These are phyloP conservation scores for Amphiduros pacificus DNA, from an alignment of 2,888 invertebrate genomes.

Conservation along the genomic window DNA sequence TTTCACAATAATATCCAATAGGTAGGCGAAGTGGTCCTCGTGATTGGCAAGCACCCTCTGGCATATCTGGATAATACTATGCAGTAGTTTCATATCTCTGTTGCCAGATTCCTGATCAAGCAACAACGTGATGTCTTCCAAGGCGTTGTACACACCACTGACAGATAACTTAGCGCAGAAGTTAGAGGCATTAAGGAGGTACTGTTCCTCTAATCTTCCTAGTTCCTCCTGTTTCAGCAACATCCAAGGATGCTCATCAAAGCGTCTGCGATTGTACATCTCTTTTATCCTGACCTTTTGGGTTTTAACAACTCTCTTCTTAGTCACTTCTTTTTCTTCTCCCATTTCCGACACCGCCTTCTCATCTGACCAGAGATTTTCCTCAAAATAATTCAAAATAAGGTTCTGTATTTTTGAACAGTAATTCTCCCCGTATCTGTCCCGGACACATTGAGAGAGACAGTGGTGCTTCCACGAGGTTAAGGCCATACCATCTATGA, in stretches of 20 bases:
- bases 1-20: conserved; percentile 7
- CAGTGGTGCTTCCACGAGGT: too few species aligned
- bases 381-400: conserved; percentile 23
- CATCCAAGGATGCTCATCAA: conserved; percentile 9
- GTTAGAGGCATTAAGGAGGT: conserved; percentile 17
- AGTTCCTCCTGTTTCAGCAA: not conserved
- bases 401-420: too few species aligned
- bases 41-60: not conserved
- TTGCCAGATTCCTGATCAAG: conserved; percentile 2
- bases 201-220: not conserved
- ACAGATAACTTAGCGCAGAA: conserved; percentile 10
- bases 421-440: too few species aligned
- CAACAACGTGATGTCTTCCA: conserved; percentile 2
- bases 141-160: conserved; percentile 7
- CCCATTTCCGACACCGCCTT: conserved; percentile 75
- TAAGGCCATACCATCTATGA: conserved; percentile 1
- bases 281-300: not conserved
- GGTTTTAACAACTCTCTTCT: not conserved
- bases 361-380: conserved; percentile 4
- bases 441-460: too few species aligned
- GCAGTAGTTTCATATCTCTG: conserved; percentile 10
- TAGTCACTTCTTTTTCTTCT: conserved; percentile 68
- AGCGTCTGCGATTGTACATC: conserved; percentile 2
- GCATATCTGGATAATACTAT: conserved; percentile 4
- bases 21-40: conserved; percentile 4